A percentile compares a stretch with the other conserved stretches of the same genome.
These are phyloP conservation scores for Mustela nigripes DNA, from an alignment of 2,113 vertebrate species.

Conservation along the genomic window DNA sequence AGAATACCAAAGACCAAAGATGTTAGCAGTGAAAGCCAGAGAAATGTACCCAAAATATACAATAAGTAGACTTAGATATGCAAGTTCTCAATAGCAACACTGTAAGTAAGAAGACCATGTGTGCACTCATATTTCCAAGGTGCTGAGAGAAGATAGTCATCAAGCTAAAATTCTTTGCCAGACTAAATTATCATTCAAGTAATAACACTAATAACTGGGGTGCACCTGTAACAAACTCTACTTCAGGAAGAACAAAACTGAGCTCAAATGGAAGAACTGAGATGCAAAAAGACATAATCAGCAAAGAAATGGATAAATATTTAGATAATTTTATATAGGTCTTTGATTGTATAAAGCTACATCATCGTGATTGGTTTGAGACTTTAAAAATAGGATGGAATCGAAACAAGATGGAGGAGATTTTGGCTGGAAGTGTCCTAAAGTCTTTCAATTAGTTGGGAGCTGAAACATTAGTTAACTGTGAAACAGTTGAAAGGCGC, in stretches of 20 bases:
- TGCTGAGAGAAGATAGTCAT: background rate
- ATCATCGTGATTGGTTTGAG: background rate
- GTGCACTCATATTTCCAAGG: background rate
- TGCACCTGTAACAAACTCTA: background rate
- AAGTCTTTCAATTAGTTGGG: background rate
- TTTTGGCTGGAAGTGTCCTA: background rate
- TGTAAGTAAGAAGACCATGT: background rate
- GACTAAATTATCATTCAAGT: background rate
- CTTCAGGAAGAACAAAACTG: background rate
- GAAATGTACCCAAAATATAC: background rate
- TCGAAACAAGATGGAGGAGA: background rate
- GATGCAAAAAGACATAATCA: background rate
- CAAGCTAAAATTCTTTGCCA: background rate
- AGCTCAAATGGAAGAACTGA: background rate
- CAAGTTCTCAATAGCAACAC: background rate
- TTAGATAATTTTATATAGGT: background rate
- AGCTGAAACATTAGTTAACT: background rate
- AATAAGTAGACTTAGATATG: background rate
- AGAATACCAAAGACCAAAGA: constrained; percentile 8
- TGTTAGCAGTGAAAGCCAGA: background rate
- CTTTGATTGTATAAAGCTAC: background rate
- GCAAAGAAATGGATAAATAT: background rate
- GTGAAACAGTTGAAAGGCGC: background rate
- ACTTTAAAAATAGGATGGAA: background rate
- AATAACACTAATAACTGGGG: background rate